Conservation (phyloP, 2,113 vertebrate genomes). For the Xenus cinereus region DNA sequence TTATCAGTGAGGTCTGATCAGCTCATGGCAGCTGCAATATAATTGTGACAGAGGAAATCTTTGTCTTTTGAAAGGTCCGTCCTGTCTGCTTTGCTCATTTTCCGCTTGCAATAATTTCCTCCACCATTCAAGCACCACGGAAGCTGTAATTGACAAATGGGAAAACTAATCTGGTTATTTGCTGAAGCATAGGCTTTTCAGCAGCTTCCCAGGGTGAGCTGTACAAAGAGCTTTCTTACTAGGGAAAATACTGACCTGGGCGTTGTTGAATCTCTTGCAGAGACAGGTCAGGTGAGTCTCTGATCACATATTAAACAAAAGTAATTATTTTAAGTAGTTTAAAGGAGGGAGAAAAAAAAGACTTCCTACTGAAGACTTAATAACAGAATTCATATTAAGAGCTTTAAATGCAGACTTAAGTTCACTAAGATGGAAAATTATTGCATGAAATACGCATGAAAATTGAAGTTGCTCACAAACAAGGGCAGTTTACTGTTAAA, state of each 20-base stretch:
- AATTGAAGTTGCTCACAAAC: neutral
- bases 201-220: neutral
- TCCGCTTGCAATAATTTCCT: neutral
- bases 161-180: neutral
- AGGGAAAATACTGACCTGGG: constrained; percentile 2
- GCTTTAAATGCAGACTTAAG: neutral
- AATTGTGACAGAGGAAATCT: neutral
- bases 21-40: neutral
- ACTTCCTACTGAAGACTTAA: neutral
- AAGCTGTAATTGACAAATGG: neutral
- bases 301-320: neutral
- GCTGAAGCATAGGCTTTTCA: neutral
- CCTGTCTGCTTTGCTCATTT: neutral
- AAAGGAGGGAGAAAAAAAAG: neutral
- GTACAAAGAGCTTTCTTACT: neutral
- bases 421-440: neutral
- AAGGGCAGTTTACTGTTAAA: neutral
- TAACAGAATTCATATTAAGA: neutral
- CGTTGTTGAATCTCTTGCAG: neutral
- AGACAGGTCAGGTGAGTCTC: constrained; percentile 26
- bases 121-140: neutral
- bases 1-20: neutral
- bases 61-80: neutral
- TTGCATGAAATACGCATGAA: neutral
- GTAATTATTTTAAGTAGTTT: constrained; percentile 16